phyloP scores from a whole-genome alignment of 2,797 vertebrate species.

The Pangasius djambal region DNA sequence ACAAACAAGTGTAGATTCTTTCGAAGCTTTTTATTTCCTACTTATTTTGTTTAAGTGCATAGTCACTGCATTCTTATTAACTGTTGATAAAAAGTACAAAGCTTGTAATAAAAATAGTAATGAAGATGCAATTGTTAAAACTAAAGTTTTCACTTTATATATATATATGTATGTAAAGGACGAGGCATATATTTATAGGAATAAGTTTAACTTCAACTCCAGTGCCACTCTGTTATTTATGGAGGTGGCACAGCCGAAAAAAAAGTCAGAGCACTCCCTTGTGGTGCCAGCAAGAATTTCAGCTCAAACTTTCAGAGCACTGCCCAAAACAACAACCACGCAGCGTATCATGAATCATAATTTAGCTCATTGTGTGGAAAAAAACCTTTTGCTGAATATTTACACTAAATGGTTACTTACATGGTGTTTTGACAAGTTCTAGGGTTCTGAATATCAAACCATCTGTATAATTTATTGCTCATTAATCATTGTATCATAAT shows the following conservation, averaged over 20 bases:
- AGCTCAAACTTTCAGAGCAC: constrained; percentile 59
- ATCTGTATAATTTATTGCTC: background rate
- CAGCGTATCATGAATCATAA: background rate
- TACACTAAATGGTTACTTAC: background rate
- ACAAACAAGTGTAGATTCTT: background rate
- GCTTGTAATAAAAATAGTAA: background rate
- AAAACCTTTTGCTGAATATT: background rate
- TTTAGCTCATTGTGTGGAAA: background rate
- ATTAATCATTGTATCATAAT: constrained; percentile 11
- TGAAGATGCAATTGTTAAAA: background rate
- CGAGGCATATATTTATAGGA: background rate
- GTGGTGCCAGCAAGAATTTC: constrained; percentile 74
- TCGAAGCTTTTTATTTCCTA: background rate
- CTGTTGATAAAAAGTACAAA: background rate
- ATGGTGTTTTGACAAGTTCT: background rate
- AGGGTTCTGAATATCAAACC: background rate
- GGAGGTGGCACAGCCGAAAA: constrained; percentile 52
- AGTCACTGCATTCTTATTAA: background rate
- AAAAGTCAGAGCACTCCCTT: constrained; percentile 76
- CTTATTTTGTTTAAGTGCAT: background rate
- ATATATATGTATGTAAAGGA: background rate
- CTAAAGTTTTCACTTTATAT: background rate
- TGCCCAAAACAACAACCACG: background rate
- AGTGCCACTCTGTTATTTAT: constrained; percentile 35
- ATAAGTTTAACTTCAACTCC: constrained; percentile 11